phyloP scores from a whole-genome alignment of 2,888 invertebrate genomes.

The Morpho helenor region DNA sequence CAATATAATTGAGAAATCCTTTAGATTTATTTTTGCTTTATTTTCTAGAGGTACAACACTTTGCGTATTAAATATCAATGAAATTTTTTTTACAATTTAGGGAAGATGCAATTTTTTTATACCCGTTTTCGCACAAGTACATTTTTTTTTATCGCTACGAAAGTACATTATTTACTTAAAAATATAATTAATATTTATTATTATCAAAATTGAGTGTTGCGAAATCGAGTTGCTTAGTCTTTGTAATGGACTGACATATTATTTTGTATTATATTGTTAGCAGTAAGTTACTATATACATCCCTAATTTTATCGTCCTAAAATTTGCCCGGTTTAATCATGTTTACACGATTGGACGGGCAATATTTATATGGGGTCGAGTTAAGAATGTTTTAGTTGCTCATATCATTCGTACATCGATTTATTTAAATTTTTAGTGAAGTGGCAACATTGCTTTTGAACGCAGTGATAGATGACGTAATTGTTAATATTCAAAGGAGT shows the following conservation, averaged over 20 bases:
- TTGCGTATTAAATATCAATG: no score
- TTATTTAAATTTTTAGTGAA: conserved; percentile 34
- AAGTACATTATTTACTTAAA: background rate
- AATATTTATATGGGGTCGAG: conserved; percentile 25
- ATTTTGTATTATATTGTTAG: conserved; percentile 10
- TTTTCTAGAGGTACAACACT: no score
- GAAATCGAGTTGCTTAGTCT: background rate
- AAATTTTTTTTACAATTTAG: no score
- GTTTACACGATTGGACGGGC: background rate
- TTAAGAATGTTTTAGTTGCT: conserved; percentile 42
- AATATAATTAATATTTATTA: no score
- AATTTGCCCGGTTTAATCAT: background rate
- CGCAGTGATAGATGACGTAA: no score
- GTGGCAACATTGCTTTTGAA: no score
- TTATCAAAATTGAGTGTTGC: no score
- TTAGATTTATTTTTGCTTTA: no score
- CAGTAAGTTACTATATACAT: conserved; percentile 13
- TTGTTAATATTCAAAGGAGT: no score
- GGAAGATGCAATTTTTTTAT: no score
- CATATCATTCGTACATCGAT: conserved; percentile 67
- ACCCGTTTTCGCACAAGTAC: background rate
- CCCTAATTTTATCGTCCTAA: background rate
- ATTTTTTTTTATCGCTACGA: background rate
- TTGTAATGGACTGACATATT: conserved; percentile 13
- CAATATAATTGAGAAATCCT: no score